Base-by-base conservation (phyloP, 2,797 vertebrate species). In the Chromis chromis region DNA sequence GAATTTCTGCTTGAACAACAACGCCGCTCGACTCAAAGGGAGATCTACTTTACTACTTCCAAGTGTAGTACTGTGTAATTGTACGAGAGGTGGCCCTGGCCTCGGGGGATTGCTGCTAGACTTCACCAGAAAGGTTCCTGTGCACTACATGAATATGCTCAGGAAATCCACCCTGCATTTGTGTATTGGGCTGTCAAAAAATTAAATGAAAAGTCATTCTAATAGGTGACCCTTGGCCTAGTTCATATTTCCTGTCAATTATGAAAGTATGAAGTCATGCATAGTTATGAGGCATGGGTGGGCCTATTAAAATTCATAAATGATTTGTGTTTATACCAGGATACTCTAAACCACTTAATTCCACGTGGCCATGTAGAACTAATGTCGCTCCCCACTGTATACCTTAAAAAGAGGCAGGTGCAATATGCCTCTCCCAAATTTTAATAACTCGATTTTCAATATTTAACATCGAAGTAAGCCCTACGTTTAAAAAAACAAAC, bases 141-240 rank as follows among this genome's bases (percentile, higher is more conserved):
- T 88, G 90, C 92, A 92, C 92, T 87, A 94, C 92, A 94, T 87
- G 88, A 90, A 90, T 86, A 92, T 92, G 89, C 93, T 94, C 90
- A 92, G 95, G 96, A 96, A 96, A 96, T 91, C 94, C 90, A 85
- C 84, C 81, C 91, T 64, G 92, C 94, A 90, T 95, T 95, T 95
- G 95, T 96, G 95, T 95, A 95, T 95, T 94, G 69, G 89, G 94
- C 96, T 99, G 97, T 98, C 97, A 98, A 95, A 96, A 96, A 96
- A 96, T 96, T 96, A 96, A 98, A 98, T 98, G 98, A 97, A 97
- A 98, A 99, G 97, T 97, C 98, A 96, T 96, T 99, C 97, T 98
- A 97, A 98, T 96, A 95, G 97, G 95, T 94, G 95, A 97, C 97
- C 96, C 96, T 94, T 98, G 96, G 97, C 96, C 96, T 95, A 93